Conservation (phyloP, 2,113 vertebrate genomes). For the Thomomys bottae region DNA sequence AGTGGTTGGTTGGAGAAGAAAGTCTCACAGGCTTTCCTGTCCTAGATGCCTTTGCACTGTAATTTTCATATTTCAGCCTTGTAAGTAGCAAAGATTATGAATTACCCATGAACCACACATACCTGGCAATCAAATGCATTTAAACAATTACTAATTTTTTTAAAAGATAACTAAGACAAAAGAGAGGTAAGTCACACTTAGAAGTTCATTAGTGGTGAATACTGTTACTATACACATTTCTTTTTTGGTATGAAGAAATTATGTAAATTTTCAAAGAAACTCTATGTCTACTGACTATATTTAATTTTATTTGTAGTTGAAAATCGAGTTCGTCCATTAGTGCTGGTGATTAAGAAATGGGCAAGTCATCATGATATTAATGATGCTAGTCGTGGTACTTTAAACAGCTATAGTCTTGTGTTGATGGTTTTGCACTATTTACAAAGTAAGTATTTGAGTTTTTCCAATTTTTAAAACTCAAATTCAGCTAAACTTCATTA, state of each 20-base stretch:
- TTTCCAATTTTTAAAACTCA: conserved; percentile 50
- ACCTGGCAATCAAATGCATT: conserved; percentile 6
- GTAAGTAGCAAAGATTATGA: too few species aligned
- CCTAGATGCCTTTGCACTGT: too few species aligned
- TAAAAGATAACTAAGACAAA: background rate
- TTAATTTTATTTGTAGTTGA: conserved; percentile 91
- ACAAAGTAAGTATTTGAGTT: conserved; percentile 92
- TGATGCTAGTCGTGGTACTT: conserved; percentile 97
- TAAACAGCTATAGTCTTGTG: conserved; percentile 97
- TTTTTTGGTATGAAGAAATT: conserved; percentile 38
- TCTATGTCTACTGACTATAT: conserved; percentile 46
- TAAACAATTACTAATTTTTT: conserved; percentile 57
- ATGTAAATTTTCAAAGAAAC: conserved; percentile 53
- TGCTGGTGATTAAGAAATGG: conserved; percentile 97
- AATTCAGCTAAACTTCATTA: conserved; percentile 64
- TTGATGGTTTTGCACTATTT: conserved; percentile 99
- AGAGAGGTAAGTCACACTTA: background rate
- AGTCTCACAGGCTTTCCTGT: too few species aligned
- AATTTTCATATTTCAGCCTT: too few species aligned
- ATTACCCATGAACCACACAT: too few species aligned
- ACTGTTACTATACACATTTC: background rate
- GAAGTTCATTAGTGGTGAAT: conserved; percentile 16
- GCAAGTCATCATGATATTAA: conserved; percentile 93
- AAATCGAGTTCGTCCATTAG: conserved; percentile 93
- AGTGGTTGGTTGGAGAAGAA: too few species aligned